Evolutionary conservation across 2,888 invertebrate genomes (phyloP).

Genomic region (Aphidius colemani): DNA sequence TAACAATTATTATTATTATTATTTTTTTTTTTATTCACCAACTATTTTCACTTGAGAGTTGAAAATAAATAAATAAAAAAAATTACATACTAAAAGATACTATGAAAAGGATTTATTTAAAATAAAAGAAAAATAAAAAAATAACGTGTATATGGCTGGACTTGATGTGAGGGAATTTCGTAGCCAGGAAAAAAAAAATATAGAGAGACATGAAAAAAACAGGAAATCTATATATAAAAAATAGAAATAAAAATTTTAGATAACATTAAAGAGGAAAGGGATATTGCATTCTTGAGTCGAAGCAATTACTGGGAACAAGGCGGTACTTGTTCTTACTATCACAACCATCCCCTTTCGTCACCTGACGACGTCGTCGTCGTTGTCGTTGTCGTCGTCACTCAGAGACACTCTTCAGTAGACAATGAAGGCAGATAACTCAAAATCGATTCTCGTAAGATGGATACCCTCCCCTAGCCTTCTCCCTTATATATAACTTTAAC

Average conservation of each 20-base stretch:
- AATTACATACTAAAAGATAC: conserved; percentile 3
- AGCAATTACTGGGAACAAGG: conserved; percentile 44
- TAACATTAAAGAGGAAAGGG: conserved; percentile 31
- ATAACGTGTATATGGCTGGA: no score
- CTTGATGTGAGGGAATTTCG: conserved; percentile 3
- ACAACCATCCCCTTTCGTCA: conserved; percentile 10
- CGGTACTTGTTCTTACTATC: not conserved
- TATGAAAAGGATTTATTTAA: no score
- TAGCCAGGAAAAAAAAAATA: conserved; percentile 1
- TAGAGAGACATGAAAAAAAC: conserved; percentile 1
- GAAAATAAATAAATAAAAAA: conserved; percentile 10
- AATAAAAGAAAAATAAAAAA: no score
- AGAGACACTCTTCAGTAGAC: no score
- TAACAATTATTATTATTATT: no score
- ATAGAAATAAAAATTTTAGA: conserved; percentile 3
- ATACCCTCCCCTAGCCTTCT: no score
- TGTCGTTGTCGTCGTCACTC: no score
- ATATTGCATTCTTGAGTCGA: conserved; percentile 51
- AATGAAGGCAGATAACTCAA: no score
- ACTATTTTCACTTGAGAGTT: no score
- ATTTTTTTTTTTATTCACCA: conserved; percentile 6
- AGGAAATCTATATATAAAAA: conserved; percentile 1
- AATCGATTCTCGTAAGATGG: no score
- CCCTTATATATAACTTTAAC: no score
- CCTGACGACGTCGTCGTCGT: not conserved